Evolutionary conservation across 2,888 invertebrate species (phyloP), one percentile per base, ranked within the genome.

Genomic region (Acanthopleura granulata): DNA sequence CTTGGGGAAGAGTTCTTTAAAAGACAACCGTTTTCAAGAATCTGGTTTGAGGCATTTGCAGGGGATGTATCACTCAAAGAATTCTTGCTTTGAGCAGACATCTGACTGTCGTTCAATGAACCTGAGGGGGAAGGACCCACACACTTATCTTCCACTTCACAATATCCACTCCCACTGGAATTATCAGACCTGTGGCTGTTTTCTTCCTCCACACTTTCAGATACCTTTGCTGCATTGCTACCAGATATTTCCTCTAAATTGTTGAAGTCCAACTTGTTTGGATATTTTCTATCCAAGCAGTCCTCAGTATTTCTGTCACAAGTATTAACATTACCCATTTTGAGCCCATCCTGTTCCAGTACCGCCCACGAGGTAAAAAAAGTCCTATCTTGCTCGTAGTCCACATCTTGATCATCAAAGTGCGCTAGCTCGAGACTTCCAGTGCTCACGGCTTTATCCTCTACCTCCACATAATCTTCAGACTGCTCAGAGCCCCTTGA

Each of bases 61-160:
- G 57, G n/a, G 6, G 57, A 22, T n/a, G 57, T 9, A 18, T 6
- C 6, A 22, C 22, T 12, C 22, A 22, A 22, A 22, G 57, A 57
- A 22, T 18, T 57, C 57, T 57, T 12, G 22, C 57, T 57, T 6
- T 40, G 40, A 40, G 40, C 40, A 40, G 40, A 40, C 40, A 40
- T 40, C 9, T 40, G 40, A 40, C 40, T 40, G 40, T 40, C 40
- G 9, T 40, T 40, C 22, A 57, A 12, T 1, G 18, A n/a, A 18
- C 57, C 57, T 22, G 18, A 18, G 16, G 66, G 18, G n/a, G 18
- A 18, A 27, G 66, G 18, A 3, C 66, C 66, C 18, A 66, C 29
- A 66, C 66, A 66, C 66, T 66, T 66, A 27, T 66, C 66, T 6
- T 66, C 66, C 29, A 66, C 66, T 66, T 66, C 66, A 66, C 29